Conservation (phyloP, 1,140 invertebrate genomes). For the Megathymus violae region DNA sequence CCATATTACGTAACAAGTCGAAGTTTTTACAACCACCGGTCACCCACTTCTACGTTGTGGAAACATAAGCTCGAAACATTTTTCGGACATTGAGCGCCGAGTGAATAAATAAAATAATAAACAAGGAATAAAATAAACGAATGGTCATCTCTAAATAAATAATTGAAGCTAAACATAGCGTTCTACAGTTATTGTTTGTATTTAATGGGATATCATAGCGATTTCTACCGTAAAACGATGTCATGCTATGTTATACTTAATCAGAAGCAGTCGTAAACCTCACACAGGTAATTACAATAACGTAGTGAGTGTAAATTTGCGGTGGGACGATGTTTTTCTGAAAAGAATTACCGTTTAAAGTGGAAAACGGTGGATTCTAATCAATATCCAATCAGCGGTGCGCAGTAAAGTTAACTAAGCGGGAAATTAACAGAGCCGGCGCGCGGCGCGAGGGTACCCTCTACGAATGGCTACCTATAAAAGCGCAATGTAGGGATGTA, state of each 20-base stretch:
- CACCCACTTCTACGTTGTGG: no score
- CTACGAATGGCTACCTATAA: neutral
- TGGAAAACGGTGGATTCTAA: conserved; percentile 72
- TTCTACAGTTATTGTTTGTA: conserved; percentile 4
- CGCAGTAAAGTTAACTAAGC: conserved; percentile 80
- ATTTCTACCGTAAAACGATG: conserved; percentile 51
- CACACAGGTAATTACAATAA: conserved; percentile 72
- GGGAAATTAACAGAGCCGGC: conserved; percentile 71
- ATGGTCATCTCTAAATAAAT: no score
- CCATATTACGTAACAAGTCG: no score
- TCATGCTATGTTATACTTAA: conserved; percentile 74
- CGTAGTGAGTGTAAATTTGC: conserved; percentile 79
- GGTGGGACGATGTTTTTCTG: conserved; percentile 68
- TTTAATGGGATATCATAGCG: conserved; percentile 29
- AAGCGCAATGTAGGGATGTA: conserved; percentile 2
- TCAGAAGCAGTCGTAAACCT: conserved; percentile 65
- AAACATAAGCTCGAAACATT: no score
- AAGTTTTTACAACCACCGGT: no score
- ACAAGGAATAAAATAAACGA: no score
- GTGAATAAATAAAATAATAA: no score
- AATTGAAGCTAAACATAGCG: no score
- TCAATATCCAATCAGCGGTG: conserved; percentile 79
- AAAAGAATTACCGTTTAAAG: conserved; percentile 73
- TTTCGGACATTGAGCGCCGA: no score
- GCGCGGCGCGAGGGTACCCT: conserved; percentile 35